Evolutionary conservation across 1,140 invertebrate species (phyloP), one percentile per base, ranked within the genome.

Genomic region (Anoplophora glabripennis): DNA sequence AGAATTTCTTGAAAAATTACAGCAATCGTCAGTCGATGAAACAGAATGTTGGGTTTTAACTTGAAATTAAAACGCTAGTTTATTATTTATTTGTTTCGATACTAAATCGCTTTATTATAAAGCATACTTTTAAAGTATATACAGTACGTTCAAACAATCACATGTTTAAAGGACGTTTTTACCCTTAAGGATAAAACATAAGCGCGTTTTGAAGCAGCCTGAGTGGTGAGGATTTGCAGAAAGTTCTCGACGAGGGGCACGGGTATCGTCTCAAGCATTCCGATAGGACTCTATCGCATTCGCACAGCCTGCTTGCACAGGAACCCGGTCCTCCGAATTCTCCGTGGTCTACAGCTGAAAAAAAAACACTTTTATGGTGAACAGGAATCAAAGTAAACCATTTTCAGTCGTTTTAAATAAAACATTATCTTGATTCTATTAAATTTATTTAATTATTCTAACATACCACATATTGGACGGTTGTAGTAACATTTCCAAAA

Each of bases 401-500:
- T 33, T 28, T n/a, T 49, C 9, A 4, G 7, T 12, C 11, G 4
- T 4, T 4, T 36, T 34, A 12, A 11, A 49, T 49, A 33, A 34
- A 4, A 10, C 1, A n/a, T n/a, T 28, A 14, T 4, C 10, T 17
- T n/a, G n/a, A n/a, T n/a, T n/a, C n/a, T n/a, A n/a, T 44, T 3
- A n/a, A 17, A n/a, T 10, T 9, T 45, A n/a, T 45, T 49, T 55
- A 48, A 49, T 56, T 40, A 51, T 33, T 35, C 35, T 46, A 54
- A 78, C 77, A 78, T 78, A 88, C 87, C 81, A 73, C 93, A 94
- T 11, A 90, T 78, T 0, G 92, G 90, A 64, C 84, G 80, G 10
- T 87, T 85, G 17, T 80, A 79, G 71, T 88, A 88, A 74, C 92
- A 95, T 68, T 86, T 88, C 92, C 92, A 95, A 53, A 89, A 85